phyloP scores from a whole-genome alignment of 2,888 invertebrate genomes.

The Sinohyriopsis cumingii region DNA sequence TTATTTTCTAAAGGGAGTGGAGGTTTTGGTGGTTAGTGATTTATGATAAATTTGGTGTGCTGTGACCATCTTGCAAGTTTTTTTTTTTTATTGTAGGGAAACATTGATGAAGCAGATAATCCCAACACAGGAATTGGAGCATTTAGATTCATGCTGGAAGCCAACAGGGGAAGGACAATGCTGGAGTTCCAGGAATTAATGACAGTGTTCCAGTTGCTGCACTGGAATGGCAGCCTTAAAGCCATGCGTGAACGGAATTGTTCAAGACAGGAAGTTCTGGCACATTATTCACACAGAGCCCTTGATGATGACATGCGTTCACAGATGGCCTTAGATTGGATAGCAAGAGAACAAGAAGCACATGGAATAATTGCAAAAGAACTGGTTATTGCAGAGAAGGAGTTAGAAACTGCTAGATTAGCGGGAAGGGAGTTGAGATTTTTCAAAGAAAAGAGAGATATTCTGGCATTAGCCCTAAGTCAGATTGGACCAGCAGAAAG shows the following conservation, averaged over 20 bases:
- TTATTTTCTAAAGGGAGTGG: too few relatives aligned
- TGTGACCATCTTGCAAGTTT: not conserved
- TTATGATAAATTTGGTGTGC: not conserved
- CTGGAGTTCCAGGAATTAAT: slow-evolving; percentile 96
- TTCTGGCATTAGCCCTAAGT: slow-evolving; percentile 89
- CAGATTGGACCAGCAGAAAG: slow-evolving; percentile 77
- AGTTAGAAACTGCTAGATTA: slow-evolving; percentile 87
- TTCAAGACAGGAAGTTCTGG: slow-evolving; percentile 89
- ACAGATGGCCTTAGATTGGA: slow-evolving; percentile 94
- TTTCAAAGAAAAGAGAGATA: slow-evolving; percentile 96
- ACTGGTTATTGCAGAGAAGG: slow-evolving; percentile 87
- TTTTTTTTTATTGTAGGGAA: slow-evolving; percentile 48
- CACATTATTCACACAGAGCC: slow-evolving; percentile 93
- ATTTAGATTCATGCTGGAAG: slow-evolving; percentile 80
- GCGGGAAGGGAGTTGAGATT: slow-evolving; percentile 93
- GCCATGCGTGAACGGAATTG: slow-evolving; percentile 96
- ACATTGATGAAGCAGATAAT: slow-evolving; percentile 72
- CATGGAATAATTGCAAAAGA: slow-evolving; percentile 85
- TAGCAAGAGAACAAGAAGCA: slow-evolving; percentile 81
- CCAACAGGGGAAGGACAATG: slow-evolving; percentile 86
- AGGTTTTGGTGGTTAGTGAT: not conserved
- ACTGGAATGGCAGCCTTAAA: slow-evolving; percentile 97
- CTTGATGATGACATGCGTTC: slow-evolving; percentile 96
- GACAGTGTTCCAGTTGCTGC: slow-evolving; percentile 96
- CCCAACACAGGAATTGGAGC: slow-evolving; percentile 86